A percentile compares a stretch with the other conserved stretches of the same genome.
Evolutionary conservation across 2,113 vertebrate species (phyloP).

Genomic region (Petaurus breviceps): DNA sequence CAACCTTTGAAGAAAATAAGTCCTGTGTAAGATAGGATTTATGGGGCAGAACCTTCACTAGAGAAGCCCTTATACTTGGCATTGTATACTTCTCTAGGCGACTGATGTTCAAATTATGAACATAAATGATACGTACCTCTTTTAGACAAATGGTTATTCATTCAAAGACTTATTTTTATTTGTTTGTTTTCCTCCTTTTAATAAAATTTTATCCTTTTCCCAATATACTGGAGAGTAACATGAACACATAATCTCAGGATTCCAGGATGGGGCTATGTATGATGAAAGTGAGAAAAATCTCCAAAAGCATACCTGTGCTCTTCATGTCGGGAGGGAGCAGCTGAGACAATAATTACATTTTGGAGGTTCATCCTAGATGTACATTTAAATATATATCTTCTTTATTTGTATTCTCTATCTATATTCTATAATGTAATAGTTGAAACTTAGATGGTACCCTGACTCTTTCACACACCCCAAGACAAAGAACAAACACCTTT

Average conservation of each 20-base stretch:
- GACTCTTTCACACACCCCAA: neutral
- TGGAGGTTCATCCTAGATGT: neutral
- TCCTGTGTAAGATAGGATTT: neutral
- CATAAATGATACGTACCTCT: neutral
- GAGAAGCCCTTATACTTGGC: neutral
- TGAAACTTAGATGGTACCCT: neutral
- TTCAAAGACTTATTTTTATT: neutral
- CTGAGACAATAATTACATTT: neutral
- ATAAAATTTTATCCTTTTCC: neutral
- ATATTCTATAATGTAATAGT: neutral
- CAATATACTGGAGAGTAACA: neutral
- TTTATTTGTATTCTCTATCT: neutral
- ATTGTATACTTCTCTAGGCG: neutral
- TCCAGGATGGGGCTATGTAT: neutral
- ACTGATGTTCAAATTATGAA: neutral
- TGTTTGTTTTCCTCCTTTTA: neutral
- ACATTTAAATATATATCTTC: neutral
- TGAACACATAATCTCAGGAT: neutral
- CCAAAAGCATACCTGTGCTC: neutral
- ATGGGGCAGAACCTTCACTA: neutral
- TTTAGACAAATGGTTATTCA: neutral
- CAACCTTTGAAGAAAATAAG: neutral
- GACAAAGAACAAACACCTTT: neutral
- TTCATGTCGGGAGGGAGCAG: neutral
- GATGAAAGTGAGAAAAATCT: neutral